Conservation (phyloP, 1,140 invertebrate species). For the Bombus fervidus region DNA sequence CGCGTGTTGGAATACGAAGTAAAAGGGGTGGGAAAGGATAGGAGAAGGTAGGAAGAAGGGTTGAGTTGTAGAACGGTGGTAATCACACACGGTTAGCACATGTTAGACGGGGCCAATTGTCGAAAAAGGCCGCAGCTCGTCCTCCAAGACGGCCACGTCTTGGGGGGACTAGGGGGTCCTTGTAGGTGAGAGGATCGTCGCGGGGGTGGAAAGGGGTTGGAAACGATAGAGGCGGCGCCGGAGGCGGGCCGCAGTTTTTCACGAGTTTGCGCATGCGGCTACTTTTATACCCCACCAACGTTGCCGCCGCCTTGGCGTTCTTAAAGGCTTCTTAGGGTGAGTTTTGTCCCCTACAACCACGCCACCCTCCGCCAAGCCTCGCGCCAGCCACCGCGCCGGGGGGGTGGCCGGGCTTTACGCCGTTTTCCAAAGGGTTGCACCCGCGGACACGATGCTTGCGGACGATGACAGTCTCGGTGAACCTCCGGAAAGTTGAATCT, state of each 20-base stretch:
- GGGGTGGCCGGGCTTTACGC: slow-evolving; percentile 44
- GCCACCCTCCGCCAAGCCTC: slow-evolving; percentile 42
- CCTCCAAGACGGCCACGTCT: slow-evolving; percentile 64
- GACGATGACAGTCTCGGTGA: slow-evolving; percentile 37
- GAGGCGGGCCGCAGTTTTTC: slow-evolving; percentile 81
- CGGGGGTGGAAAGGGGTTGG: slow-evolving; percentile 61
- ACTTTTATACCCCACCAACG: slow-evolving; percentile 79
- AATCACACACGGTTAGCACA: slow-evolving; percentile 76
- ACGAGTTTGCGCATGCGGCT: slow-evolving; percentile 78
- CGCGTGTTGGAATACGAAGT: neutral
- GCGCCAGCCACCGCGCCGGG: neutral
- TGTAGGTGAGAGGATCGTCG: slow-evolving; percentile 53
- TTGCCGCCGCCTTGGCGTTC: slow-evolving; percentile 74
- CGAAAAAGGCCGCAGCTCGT: slow-evolving; percentile 75
- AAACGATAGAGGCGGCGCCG: slow-evolving; percentile 76
- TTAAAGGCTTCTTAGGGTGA: slow-evolving; percentile 82
- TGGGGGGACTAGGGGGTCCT: slow-evolving; percentile 48
- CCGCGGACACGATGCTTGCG: slow-evolving; percentile 65
- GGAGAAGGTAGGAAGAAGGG: slow-evolving; percentile 14
- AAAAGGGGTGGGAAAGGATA: neutral
- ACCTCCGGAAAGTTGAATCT: neutral
- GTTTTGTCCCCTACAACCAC: slow-evolving; percentile 75
- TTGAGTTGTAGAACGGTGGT: slow-evolving; percentile 55
- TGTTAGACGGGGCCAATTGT: slow-evolving; percentile 75
- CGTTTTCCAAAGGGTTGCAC: slow-evolving; percentile 70